Percentiles rank a stretch among this genome's conserved stretches.
Conservation (phyloP, 2,113 vertebrate species). For the Lophochroa leadbeateri region DNA sequence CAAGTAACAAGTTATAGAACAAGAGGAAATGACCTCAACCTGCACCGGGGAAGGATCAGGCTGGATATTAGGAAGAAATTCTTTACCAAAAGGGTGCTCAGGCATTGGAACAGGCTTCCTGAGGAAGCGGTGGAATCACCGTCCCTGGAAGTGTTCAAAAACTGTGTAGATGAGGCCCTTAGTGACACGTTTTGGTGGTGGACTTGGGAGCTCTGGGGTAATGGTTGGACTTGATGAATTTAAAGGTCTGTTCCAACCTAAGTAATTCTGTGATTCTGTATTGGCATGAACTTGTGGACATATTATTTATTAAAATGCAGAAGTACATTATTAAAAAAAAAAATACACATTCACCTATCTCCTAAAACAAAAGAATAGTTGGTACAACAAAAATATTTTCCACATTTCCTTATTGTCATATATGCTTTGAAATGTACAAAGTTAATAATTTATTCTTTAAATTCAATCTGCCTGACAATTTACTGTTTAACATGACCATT, state of each 20-base stretch:
- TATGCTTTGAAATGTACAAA: background rate
- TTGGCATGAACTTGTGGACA: background rate
- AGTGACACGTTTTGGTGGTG: no score
- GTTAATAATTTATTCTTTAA: background rate
- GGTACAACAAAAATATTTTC: background rate
- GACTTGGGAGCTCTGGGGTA: no score
- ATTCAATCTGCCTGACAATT: background rate
- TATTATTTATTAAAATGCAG: background rate
- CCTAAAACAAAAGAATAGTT: background rate
- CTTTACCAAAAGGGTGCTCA: no score
- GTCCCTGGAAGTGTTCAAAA: no score
- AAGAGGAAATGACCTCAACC: background rate
- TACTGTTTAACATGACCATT: slow-evolving; percentile 10
- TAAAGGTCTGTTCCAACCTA: no score
- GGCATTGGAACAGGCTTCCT: no score
- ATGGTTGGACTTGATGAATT: no score
- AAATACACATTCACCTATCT: background rate
- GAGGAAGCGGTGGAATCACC: no score
- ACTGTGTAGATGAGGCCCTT: no score
- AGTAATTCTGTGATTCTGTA: background rate
- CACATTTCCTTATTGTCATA: background rate
- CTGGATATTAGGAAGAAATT: no score
- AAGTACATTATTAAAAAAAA: background rate
- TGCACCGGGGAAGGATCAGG: background rate
- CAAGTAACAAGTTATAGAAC: background rate